A percentile compares a stretch with the other conserved stretches of the same genome.
phyloP scores from a whole-genome alignment of 2,113 vertebrate species.

The Rynchops niger region DNA sequence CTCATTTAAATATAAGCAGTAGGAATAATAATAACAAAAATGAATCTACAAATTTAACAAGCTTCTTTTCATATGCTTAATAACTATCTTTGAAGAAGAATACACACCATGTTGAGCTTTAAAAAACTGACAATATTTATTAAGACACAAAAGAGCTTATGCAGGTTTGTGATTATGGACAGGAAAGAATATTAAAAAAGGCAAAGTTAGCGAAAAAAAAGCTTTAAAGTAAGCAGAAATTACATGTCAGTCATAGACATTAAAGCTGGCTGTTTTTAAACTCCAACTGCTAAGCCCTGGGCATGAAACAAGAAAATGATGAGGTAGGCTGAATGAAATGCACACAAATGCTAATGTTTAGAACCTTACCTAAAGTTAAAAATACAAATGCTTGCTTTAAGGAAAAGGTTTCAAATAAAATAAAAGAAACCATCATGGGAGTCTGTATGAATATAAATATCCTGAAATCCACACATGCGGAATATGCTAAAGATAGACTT shows the following conservation, averaged over 20 bases:
- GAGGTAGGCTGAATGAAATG: slow-evolving; percentile 71
- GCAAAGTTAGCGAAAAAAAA: slow-evolving; percentile 64
- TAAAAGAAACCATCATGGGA: slow-evolving; percentile 14
- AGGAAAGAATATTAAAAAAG: slow-evolving; percentile 69
- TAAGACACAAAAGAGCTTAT: slow-evolving; percentile 71
- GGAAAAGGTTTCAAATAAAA: slow-evolving; percentile 30
- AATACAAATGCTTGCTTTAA: slow-evolving; percentile 67
- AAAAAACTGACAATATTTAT: slow-evolving; percentile 71
- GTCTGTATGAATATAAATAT: slow-evolving; percentile 17
- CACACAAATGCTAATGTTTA: slow-evolving; percentile 65
- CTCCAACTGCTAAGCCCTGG: slow-evolving; percentile 69
- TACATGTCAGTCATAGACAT: slow-evolving; percentile 73
- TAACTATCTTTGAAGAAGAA: slow-evolving; percentile 61
- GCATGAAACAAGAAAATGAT: slow-evolving; percentile 75
- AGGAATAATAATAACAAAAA: slow-evolving; percentile 53
- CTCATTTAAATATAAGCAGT: slow-evolving; percentile 48
- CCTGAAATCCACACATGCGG: neutral
- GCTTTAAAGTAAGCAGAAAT: slow-evolving; percentile 74
- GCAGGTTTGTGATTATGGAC: slow-evolving; percentile 68
- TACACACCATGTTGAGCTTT: slow-evolving; percentile 14
- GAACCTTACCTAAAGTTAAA: slow-evolving; percentile 66
- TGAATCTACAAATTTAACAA: slow-evolving; percentile 34
- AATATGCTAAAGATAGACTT: neutral
- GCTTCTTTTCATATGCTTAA: slow-evolving; percentile 21
- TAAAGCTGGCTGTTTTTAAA: slow-evolving; percentile 76